Evolutionary conservation across 2,888 invertebrate genomes (phyloP), one percentile per base, ranked within the genome.

Genomic region (Nomada fabriciana): DNA sequence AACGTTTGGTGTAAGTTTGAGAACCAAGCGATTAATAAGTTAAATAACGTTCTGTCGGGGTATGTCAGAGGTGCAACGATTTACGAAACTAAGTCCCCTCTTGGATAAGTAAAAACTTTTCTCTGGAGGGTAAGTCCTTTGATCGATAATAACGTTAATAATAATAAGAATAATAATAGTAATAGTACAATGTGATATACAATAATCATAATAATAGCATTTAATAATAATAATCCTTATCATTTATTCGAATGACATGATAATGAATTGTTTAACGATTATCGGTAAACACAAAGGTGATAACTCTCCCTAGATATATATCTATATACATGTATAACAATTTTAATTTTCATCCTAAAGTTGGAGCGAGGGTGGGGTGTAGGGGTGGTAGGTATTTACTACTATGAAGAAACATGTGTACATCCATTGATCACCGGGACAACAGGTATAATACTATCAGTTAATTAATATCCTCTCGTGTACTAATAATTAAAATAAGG

Each of bases 381-480:
- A 18, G 10, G 25, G 53, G 47, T 53, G 77, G 71, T 84, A 80
- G 75, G 78, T 83, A 86, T 81, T 20, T 83, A 79, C 78, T 83
- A 86, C 77, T 83, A 83, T 79, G 78, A 79, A 86, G 67, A 83
- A 84, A 80, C 80, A 76, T 83, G 81, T 86, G 36, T 15, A 18
- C 13, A 82, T 84, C 80, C 80, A 77, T 74, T 86, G 20, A 53
- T 23, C 15, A 85, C 78, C 84, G 84, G 87, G 87, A 85, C 88
- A 91, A 91, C 90, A 90, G 87, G 89, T 86, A 91, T 91, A 91
- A 91, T 91, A 91, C 90, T 91, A 91, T 90, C 77, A 85, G 81
- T 89, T 89, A 89, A 89, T 85, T 88, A 88, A 89, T 87, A 83
- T 88, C 76, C 83, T 87, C 76, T 88, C 79, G 29, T 64, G 50